A percentile compares a stretch with the other conserved stretches of the same genome.
Conservation (phyloP, 2,797 vertebrate species). For the Okamejei kenojei region DNA sequence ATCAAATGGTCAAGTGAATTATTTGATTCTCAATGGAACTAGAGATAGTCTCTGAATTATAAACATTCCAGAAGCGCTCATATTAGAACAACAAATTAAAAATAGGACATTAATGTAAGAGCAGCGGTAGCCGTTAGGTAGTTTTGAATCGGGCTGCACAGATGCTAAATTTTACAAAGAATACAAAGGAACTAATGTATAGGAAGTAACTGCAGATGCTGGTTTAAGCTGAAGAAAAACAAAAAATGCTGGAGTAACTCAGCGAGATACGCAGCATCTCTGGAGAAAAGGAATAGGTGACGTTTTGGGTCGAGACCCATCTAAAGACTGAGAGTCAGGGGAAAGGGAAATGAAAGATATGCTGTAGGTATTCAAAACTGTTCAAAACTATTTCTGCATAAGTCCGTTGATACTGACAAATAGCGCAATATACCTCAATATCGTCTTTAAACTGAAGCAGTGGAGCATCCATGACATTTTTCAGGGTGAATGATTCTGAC, state of each 20-base stretch:
- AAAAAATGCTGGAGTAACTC: too few species aligned
- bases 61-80: neutral
- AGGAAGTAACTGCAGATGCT: too few species aligned
- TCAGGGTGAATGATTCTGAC: slow-evolving; percentile 59
- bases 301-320: too few species aligned
- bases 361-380: neutral
- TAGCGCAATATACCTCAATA: slow-evolving; percentile 52
- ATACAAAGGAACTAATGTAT: neutral
- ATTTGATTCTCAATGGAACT: neutral
- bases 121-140: neutral
- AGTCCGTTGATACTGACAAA: neutral
- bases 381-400: neutral
- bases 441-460: slow-evolving; percentile 62
- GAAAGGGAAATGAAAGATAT: too few species aligned
- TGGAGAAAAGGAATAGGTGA: too few species aligned
- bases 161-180: neutral
- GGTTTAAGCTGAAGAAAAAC: too few species aligned
- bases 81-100: neutral
- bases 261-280: too few species aligned
- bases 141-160: neutral
- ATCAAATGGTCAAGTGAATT: neutral
- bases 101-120: neutral
- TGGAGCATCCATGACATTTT: slow-evolving; percentile 62
- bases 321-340: too few species aligned
- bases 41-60: neutral